Conservation (phyloP, 1,140 invertebrate species). For the Cydia splendana region DNA sequence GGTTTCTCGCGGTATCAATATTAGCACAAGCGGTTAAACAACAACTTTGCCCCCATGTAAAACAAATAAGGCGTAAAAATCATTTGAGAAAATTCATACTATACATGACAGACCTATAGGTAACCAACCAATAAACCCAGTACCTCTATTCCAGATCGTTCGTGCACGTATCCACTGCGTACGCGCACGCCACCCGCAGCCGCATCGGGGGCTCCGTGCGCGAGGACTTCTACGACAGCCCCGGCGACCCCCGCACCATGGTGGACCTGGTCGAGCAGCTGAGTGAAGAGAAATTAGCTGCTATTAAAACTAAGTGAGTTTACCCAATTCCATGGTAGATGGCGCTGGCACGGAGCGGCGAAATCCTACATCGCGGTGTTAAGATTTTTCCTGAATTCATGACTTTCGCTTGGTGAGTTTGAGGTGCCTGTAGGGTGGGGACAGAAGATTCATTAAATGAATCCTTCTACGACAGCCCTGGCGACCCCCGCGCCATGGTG, state of each 20-base stretch:
- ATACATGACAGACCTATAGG: too few relatives aligned
- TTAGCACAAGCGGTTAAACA: too few relatives aligned
- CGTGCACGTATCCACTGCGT: conserved; percentile 43
- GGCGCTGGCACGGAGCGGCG: neutral
- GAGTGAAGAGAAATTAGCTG: conserved; percentile 34
- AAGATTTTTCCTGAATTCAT: neutral
- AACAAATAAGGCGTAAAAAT: too few relatives aligned
- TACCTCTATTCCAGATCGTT: conserved; percentile 34
- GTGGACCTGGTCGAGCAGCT: conserved; percentile 37
- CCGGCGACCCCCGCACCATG: conserved; percentile 24
- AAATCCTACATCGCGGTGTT: neutral
- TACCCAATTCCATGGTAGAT: neutral
- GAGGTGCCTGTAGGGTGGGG: too few relatives aligned
- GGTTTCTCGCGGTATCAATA: too few relatives aligned
- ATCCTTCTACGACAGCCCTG: conserved; percentile 38
- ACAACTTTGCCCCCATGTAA: too few relatives aligned
- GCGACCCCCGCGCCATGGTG: conserved; percentile 27
- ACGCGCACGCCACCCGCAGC: conserved; percentile 33
- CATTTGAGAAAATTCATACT: too few relatives aligned
- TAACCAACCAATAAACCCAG: too few relatives aligned
- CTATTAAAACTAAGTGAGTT: conserved; percentile 38
- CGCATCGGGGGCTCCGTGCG: conserved; percentile 24
- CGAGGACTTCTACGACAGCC: conserved; percentile 38
- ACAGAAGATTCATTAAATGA: too few relatives aligned
- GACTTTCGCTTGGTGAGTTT: neutral